Evolutionary conservation across 92 coral and sea anemone genomes (phyloP).

Genomic region (Epizoanthus fatuus): DNA sequence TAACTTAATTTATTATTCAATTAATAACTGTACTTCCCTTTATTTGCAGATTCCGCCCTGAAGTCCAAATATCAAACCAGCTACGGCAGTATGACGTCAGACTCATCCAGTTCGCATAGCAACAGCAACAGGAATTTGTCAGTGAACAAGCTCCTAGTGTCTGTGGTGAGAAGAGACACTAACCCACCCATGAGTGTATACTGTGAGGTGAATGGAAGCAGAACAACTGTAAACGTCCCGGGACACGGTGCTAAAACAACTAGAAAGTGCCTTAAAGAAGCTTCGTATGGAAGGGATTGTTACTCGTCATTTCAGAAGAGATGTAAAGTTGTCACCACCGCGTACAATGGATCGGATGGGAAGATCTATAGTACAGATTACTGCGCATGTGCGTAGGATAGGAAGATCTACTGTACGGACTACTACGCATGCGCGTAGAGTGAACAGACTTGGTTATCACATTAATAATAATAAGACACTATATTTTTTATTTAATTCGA

Average conservation of each 20-base stretch:
- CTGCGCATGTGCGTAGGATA: slow-evolving; percentile 17
- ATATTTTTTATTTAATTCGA: too few relatives aligned
- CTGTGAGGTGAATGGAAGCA: background rate
- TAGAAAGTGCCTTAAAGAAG: slow-evolving; percentile 4
- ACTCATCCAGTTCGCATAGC: background rate
- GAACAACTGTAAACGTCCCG: background rate
- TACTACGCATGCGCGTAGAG: background rate
- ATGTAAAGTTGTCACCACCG: background rate
- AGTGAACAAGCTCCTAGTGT: background rate
- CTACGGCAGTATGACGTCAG: background rate
- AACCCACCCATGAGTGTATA: background rate
- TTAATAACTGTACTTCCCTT: background rate
- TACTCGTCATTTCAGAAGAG: background rate
- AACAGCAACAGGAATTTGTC: background rate
- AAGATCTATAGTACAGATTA: background rate
- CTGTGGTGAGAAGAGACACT: slow-evolving; percentile 15
- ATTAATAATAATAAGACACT: too few relatives aligned
- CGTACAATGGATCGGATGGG: background rate
- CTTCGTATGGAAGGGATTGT: slow-evolving; percentile 12
- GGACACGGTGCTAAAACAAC: background rate
- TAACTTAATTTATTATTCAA: background rate
- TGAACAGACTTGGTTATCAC: too few relatives aligned
- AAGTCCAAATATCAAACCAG: too few relatives aligned
- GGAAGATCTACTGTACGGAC: background rate
- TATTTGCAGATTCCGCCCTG: background rate